Base-by-base conservation (phyloP, 1,140 invertebrate genomes). In the Olivierus martensii region DNA sequence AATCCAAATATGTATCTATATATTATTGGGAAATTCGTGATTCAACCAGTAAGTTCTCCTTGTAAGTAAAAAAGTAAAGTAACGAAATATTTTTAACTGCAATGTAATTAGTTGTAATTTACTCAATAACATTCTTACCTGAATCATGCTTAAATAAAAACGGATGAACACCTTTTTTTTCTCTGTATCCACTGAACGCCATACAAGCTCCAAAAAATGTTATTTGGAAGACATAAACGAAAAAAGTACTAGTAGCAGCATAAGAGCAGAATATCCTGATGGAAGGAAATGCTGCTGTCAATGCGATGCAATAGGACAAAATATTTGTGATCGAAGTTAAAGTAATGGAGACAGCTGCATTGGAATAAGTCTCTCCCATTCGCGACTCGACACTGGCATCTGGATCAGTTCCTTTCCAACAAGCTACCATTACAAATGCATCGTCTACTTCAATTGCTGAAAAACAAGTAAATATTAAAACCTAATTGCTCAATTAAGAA, bases 311-410 rank as follows among this genome's bases (percentile, higher is more conserved):
- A 70, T 97, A 95, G 18, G 88, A 92, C 54, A 96, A 79, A 73
- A 95, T 85, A 68, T 97, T 91, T 0, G 93, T 98, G 15, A 97
- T 73, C 0, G 92, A 95, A 1, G 94, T 98, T 56, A 98, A 95
- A 22, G 92, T 96, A 52, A 98, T 94, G 3, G 92, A 96, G 11
- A 96, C 90, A 0, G 91, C 92, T n/a, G 92, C 91, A 67, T 92
- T 87, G 44, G 85, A 87, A 63, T 95, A 76, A 67, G 86, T 88
- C 43, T 79, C 72, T 0, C 82, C 88, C 79, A 96, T 85, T 34
- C 90, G 72, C 63, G 88, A 81, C 0, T 83, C 81, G 1, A 96
- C 84, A 11, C 79, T 73, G 56, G 83, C 76, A 60, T 83, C 80
- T 12, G 82, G 78, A 1, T 82, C 79, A 0, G 88, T 89, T 28